These are phyloP conservation scores for Amphipoea oculea DNA, from an alignment of 2,888 invertebrate species.

Conservation along the genomic window DNA sequence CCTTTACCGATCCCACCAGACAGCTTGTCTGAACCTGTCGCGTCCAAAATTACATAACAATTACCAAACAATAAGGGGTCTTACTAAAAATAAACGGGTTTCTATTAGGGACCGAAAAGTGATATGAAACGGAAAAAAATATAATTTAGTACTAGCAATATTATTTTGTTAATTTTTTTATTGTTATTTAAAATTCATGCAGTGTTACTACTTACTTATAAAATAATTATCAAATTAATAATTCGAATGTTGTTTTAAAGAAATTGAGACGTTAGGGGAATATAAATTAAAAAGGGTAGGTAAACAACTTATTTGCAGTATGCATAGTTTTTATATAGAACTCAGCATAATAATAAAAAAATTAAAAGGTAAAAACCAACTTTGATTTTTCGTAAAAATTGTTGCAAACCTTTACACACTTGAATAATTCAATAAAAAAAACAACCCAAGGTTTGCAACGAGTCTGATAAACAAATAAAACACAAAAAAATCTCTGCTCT, in stretches of 20 bases:
- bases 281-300: background rate
- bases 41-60: slow-evolving; percentile 56
- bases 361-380: background rate
- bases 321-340: background rate
- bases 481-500: slow-evolving; percentile 67
- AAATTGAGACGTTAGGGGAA: background rate
- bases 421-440: background rate
- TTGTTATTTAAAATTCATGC: background rate
- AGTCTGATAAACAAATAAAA: slow-evolving; percentile 42
- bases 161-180: background rate
- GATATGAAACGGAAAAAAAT: background rate
- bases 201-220: too few species aligned
- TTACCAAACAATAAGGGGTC: slow-evolving; percentile 49
- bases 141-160: background rate
- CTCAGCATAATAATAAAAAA: background rate
- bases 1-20: slow-evolving; percentile 83
- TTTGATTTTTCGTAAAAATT: background rate
- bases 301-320: background rate
- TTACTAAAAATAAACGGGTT: slow-evolving; percentile 28
- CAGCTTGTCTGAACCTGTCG: slow-evolving; percentile 85
- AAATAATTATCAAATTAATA: background rate
- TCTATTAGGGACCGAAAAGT: slow-evolving; percentile 2
- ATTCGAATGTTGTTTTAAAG: background rate
- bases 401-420: background rate
- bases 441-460: background rate